Conservation (phyloP, 2,888 invertebrate species). For the Heliconius ismenius region DNA sequence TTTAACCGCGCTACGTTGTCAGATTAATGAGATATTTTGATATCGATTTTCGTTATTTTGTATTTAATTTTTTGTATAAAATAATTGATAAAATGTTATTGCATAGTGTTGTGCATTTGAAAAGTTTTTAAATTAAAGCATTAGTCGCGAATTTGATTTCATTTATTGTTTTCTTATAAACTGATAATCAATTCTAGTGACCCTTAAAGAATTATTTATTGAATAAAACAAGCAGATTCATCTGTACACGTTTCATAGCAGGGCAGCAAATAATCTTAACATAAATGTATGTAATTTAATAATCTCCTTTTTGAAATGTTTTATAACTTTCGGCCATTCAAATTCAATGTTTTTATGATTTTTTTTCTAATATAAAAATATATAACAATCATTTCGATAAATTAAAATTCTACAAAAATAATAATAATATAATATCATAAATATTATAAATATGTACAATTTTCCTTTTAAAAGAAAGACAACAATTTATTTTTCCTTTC, state of each 20-base stretch:
- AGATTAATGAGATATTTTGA: conserved; percentile 25
- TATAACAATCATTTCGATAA: background rate
- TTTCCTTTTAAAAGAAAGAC: background rate
- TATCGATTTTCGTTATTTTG: background rate
- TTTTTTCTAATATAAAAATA: no score
- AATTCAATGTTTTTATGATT: no score
- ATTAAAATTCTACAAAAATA: background rate
- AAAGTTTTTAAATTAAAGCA: background rate
- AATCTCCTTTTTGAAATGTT: no score
- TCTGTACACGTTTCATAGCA: no score
- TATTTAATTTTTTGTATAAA: background rate
- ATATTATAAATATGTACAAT: background rate
- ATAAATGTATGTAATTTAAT: no score
- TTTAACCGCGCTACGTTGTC: conserved; percentile 30
- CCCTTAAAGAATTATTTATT: no score
- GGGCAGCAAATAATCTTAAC: no score
- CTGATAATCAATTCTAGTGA: background rate
- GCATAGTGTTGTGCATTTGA: background rate
- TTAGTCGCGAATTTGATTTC: background rate
- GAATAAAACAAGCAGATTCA: no score
- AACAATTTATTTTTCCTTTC: conserved; percentile 18
- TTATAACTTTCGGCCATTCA: no score
- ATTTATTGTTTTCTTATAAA: background rate
- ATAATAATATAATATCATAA: background rate
- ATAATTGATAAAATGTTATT: background rate